Conservation (phyloP, 1,140 invertebrate genomes). For the Tetramorium parvispinum region DNA sequence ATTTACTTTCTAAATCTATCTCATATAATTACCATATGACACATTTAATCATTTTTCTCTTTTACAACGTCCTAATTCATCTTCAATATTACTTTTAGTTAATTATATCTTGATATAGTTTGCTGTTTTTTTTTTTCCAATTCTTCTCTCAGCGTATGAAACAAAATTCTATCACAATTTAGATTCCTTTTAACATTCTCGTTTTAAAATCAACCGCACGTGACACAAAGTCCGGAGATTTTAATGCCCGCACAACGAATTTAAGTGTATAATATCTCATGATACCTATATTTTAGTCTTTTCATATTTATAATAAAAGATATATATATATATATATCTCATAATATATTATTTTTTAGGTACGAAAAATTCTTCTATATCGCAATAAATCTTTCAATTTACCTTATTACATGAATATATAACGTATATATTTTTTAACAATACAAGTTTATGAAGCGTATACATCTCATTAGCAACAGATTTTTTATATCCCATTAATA, state of each 20-base stretch:
- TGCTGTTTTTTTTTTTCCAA: background rate
- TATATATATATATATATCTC: background rate
- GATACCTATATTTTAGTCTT: background rate
- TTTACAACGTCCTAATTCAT: background rate
- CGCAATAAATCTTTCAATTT: constrained; percentile 1
- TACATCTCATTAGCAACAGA: background rate
- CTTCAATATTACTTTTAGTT: background rate
- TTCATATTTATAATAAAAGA: background rate
- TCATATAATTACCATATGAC: constrained; percentile 2
- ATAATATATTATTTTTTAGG: background rate
- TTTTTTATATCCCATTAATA: background rate
- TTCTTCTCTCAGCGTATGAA: background rate
- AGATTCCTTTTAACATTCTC: background rate
- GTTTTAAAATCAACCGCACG: background rate
- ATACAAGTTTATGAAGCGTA: background rate
- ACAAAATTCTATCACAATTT: background rate
- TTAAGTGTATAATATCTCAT: background rate
- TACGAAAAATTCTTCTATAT: background rate
- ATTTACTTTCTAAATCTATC: constrained; percentile 47
- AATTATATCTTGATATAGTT: background rate
- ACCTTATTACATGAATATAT: background rate
- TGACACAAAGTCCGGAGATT: background rate
- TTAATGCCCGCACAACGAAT: constrained; percentile 8
- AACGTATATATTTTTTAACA: background rate
- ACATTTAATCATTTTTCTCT: constrained; percentile 12